phyloP scores from a whole-genome alignment of 2,113 vertebrate genomes.

The Mandrillus leucophaeus region DNA sequence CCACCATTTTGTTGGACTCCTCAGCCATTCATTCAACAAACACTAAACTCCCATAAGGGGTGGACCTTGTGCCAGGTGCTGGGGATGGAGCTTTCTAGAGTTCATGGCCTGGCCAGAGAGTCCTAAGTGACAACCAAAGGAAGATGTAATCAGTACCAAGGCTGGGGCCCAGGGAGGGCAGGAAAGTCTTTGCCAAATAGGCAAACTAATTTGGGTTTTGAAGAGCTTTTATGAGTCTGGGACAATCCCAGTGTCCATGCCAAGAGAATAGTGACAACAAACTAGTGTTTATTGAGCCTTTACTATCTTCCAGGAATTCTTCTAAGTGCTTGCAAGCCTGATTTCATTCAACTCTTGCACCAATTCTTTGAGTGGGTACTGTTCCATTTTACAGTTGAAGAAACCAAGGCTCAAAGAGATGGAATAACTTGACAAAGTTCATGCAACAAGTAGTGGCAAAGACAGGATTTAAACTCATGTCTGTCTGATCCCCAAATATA shows the following conservation, averaged over 20 bases:
- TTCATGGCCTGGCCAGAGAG: rapidly evolving
- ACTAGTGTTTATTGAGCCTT: background rate
- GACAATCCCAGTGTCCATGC: background rate
- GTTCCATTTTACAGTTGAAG: background rate
- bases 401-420: background rate
- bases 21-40: background rate
- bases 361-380: rapidly evolving
- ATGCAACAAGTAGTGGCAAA: background rate
- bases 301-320: background rate
- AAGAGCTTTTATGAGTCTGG: background rate
- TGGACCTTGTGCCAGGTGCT: background rate
- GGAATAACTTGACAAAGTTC: background rate
- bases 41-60: background rate
- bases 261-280: background rate
- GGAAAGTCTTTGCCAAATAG: background rate
- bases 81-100: background rate
- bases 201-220: background rate
- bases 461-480: background rate
- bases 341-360: rapidly evolving
- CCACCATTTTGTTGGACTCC: background rate
- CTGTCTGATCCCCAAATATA: background rate
- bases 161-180: rapidly evolving
- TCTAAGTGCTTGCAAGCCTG: background rate
- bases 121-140: background rate
- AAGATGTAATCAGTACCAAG: background rate